phyloP scores from a whole-genome alignment of 2,888 invertebrate species.

The Lasius fuliginosus region DNA sequence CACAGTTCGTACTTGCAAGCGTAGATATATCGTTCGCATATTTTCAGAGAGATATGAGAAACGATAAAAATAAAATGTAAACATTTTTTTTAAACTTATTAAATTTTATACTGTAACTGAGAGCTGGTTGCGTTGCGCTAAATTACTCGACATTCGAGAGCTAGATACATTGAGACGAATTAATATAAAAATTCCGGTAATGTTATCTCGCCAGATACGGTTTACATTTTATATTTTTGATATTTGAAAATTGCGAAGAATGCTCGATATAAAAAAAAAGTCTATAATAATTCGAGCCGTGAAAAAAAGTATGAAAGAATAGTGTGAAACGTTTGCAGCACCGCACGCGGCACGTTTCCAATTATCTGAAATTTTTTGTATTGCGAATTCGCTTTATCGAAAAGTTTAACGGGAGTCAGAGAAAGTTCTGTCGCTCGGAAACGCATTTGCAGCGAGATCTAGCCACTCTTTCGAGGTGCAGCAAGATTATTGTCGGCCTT shows the following conservation, averaged over 20 bases:
- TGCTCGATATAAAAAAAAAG: constrained; percentile 6
- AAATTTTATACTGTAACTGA: constrained; percentile 22
- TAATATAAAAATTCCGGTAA: constrained; percentile 33
- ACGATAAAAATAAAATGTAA: not conserved
- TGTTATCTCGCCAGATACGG: not conserved
- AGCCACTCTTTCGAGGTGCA: not conserved
- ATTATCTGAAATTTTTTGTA: constrained; percentile 52
- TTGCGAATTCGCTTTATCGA: constrained; percentile 40
- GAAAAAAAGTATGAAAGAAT: constrained; percentile 21
- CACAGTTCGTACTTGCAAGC: not conserved
- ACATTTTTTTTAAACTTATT: not conserved
- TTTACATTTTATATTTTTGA: constrained; percentile 4
- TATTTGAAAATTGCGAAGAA: not conserved
- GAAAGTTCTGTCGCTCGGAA: constrained; percentile 40
- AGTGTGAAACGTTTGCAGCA: constrained; percentile 32
- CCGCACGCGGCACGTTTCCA: constrained; percentile 42
- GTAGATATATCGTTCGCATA: not conserved
- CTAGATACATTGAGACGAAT: not conserved
- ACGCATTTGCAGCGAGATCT: constrained; percentile 31
- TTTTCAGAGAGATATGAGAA: not conserved
- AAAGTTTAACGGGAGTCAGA: constrained; percentile 35
- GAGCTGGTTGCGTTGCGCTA: not conserved
- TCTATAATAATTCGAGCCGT: constrained; percentile 23
- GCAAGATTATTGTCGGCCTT: not conserved
- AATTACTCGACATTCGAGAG: not conserved